phyloP scores from a whole-genome alignment of 2,113 vertebrate species.

The Scophthalmus maximus region DNA sequence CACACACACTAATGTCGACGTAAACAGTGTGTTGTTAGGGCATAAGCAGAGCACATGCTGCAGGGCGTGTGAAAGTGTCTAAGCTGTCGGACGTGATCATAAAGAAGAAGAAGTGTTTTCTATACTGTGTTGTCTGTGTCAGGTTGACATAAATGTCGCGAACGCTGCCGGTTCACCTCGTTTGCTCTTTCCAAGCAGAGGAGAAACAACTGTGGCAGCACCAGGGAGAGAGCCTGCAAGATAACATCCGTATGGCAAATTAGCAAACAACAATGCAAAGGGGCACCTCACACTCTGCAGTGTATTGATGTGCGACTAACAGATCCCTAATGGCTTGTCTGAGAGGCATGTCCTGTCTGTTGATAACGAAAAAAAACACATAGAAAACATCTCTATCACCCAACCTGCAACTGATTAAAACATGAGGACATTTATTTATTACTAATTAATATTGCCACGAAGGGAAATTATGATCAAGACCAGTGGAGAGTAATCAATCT shows the following conservation, averaged over 20 bases:
- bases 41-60: neutral
- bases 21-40: neutral
- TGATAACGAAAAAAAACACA: constrained; percentile 6
- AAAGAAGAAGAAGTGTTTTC: neutral
- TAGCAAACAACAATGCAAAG: constrained; percentile 41
- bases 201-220: constrained; percentile 7
- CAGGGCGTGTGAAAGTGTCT: constrained; percentile 11
- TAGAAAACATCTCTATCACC: constrained; percentile 11
- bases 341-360: constrained; percentile 26
- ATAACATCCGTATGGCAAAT: constrained; percentile 43
- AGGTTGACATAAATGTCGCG: neutral
- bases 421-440: constrained; percentile 45
- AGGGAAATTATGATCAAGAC: constrained; percentile 37
- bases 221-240: neutral
- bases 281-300: constrained; percentile 7
- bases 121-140: constrained; percentile 1
- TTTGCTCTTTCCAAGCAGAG: constrained; percentile 22
- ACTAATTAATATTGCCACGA: constrained; percentile 54
- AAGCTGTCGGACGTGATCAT: constrained; percentile 13
- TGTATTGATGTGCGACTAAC: constrained; percentile 5
- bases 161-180: neutral
- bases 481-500: constrained; percentile 37
- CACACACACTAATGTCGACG: constrained; percentile 12
- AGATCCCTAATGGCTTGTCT: constrained; percentile 31
- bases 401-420: constrained; percentile 55